phyloP scores from a whole-genome alignment of 2,888 invertebrate genomes.

The Scelioninae gen. 2 region DNA sequence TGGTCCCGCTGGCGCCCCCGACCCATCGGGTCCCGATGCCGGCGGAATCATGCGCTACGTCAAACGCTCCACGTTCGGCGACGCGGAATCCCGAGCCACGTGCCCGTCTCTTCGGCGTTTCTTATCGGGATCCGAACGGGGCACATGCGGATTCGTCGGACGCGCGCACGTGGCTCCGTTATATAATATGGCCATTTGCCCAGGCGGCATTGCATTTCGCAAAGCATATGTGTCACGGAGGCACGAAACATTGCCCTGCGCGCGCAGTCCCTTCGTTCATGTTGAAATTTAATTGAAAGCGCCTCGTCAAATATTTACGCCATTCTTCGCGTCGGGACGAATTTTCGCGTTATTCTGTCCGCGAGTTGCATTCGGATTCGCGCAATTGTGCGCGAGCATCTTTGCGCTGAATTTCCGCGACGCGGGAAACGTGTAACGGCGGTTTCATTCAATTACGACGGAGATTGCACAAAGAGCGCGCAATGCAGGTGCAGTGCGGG shows the following conservation, averaged over 20 bases:
- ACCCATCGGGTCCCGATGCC: too few relatives aligned
- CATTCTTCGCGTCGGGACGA: too few relatives aligned
- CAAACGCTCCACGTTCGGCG: slow-evolving; percentile 49
- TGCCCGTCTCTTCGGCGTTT: slow-evolving; percentile 62
- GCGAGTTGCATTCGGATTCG: too few relatives aligned
- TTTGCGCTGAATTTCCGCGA: too few relatives aligned
- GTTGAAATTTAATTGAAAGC: slow-evolving; percentile 32
- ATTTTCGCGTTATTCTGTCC: too few relatives aligned
- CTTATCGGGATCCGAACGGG: slow-evolving; percentile 63
- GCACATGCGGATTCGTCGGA: slow-evolving; percentile 60
- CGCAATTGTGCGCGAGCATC: too few relatives aligned
- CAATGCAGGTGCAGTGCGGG: too few relatives aligned
- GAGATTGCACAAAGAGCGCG: too few relatives aligned
- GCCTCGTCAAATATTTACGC: background rate
- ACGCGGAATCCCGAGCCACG: slow-evolving; percentile 58
- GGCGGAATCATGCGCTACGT: too few relatives aligned
- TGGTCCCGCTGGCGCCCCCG: too few relatives aligned
- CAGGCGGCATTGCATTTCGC: slow-evolving; percentile 57
- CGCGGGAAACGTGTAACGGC: too few relatives aligned
- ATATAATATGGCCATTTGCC: slow-evolving; percentile 53
- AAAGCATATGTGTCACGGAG: slow-evolving; percentile 53
- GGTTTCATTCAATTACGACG: too few relatives aligned
- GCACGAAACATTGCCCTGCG: slow-evolving; percentile 20
- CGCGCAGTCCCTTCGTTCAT: slow-evolving; percentile 11
- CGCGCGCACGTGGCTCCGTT: slow-evolving; percentile 54